These are phyloP conservation scores for Heliconius melpomene DNA, from an alignment of 1,140 invertebrate species.

Conservation along the genomic window DNA sequence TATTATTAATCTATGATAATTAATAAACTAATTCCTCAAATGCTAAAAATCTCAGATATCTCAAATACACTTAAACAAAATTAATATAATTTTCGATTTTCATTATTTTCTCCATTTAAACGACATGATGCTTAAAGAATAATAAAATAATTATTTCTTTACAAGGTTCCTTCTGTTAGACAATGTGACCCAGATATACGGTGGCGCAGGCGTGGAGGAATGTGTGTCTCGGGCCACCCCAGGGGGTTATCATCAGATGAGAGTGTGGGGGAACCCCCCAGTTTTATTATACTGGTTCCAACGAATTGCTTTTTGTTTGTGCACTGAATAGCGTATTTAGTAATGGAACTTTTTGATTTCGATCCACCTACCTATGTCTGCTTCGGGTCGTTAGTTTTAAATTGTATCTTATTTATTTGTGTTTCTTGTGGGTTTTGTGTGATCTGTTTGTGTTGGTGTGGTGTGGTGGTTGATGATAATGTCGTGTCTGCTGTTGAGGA, in stretches of 20 bases:
- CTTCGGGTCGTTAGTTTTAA: conserved; percentile 25
- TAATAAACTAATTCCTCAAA: too few relatives aligned
- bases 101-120: too few relatives aligned
- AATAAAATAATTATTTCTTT: conserved; percentile 10
- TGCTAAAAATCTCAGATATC: too few relatives aligned
- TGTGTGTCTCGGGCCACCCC: conserved; percentile 56
- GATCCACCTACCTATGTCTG: conserved; percentile 32
- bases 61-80: too few relatives aligned
- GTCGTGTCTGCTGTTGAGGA: too few relatives aligned
- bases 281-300: conserved; percentile 63
- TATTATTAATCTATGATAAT: too few relatives aligned
- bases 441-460: not conserved
- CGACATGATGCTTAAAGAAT: too few relatives aligned
- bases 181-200: conserved; percentile 67
- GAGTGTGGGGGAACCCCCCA: conserved; percentile 43
- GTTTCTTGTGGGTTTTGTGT: conserved; percentile 19
- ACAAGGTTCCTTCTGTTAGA: conserved; percentile 38
- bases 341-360: conserved; percentile 43
- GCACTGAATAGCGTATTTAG: conserved; percentile 49
- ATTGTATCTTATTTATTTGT: conserved; percentile 24
- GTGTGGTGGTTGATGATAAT: not conserved
- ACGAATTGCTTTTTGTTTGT: conserved; percentile 68
- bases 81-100: too few relatives aligned
- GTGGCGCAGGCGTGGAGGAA: conserved; percentile 68
- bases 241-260: conserved; percentile 50